Percentiles rank a stretch among this genome's conserved stretches.
Evolutionary conservation across 2,113 vertebrate species (phyloP).

Genomic region (Dipodomys spectabilis): DNA sequence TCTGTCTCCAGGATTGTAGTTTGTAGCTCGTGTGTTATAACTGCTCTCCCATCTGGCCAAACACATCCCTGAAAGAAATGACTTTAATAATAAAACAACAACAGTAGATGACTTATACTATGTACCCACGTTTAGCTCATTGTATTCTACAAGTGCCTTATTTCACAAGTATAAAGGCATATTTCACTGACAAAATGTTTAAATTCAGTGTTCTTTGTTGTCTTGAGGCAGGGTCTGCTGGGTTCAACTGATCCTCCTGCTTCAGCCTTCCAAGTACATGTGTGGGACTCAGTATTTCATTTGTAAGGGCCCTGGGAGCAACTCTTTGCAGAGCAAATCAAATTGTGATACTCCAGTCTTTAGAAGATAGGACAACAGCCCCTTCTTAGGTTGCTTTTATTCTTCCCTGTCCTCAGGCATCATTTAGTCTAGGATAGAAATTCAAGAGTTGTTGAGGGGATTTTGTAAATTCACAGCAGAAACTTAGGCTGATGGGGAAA

Average conservation of each 20-base stretch:
- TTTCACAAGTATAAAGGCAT: neutral
- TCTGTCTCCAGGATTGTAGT: slow-evolving; percentile 65
- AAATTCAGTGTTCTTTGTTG: neutral
- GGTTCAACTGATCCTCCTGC: neutral
- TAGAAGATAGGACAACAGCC: neutral
- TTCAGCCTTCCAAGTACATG: neutral
- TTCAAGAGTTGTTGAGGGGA: neutral
- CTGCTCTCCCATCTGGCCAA: slow-evolving; percentile 76
- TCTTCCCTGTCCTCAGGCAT: neutral
- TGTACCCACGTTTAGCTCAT: neutral
- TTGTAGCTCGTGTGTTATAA: slow-evolving; percentile 76
- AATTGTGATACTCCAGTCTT: neutral
- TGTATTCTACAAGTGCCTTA: neutral
- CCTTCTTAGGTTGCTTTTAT: neutral
- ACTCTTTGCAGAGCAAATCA: neutral
- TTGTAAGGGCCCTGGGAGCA: neutral
- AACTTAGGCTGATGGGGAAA: neutral
- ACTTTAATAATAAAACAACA: neutral
- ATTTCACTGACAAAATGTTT: neutral
- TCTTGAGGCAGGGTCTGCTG: neutral
- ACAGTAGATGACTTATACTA: neutral
- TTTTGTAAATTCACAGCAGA: neutral
- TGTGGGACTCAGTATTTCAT: neutral
- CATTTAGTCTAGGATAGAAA: neutral
- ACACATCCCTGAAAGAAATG: slow-evolving; percentile 83